Evolutionary conservation across 35 echinoderm and acorn worm genomes (phyloP).

Genomic region (Strongylocentrotus purpuratus): DNA sequence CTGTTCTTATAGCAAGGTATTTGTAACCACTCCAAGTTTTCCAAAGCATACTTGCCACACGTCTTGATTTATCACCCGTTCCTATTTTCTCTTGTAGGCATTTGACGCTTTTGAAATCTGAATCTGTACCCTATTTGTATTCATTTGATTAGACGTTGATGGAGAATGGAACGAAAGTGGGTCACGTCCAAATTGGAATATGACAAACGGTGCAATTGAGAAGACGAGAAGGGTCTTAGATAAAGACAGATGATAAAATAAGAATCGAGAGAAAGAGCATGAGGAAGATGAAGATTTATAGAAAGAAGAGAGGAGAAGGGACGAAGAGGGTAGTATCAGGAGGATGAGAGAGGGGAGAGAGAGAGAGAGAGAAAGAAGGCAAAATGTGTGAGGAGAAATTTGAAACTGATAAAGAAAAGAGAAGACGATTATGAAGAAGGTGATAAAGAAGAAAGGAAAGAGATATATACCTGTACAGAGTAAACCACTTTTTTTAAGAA

Average conservation of each 20-base stretch:
- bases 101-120: constrained; percentile 1
- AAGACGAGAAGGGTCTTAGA: neutral
- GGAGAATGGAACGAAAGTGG: neutral
- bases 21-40: neutral
- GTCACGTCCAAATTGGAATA: neutral
- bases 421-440: no score
- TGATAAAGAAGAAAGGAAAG: no score
- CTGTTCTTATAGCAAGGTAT: neutral
- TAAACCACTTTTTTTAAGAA: no score
- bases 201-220: neutral
- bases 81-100: neutral
- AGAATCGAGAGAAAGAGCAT: neutral
- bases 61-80: neutral
- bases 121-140: neutral
- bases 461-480: no score
- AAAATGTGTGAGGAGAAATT: no score
- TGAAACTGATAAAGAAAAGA: no score
- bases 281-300: neutral
- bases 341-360: neutral
- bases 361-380: no score
- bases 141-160: constrained; percentile 3
- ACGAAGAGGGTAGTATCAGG: neutral
- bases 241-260: neutral
- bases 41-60: neutral
- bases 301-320: neutral